These are phyloP conservation scores for Gorsachius magnificus DNA, from an alignment of 2,797 vertebrate genomes.

Conservation along the genomic window DNA sequence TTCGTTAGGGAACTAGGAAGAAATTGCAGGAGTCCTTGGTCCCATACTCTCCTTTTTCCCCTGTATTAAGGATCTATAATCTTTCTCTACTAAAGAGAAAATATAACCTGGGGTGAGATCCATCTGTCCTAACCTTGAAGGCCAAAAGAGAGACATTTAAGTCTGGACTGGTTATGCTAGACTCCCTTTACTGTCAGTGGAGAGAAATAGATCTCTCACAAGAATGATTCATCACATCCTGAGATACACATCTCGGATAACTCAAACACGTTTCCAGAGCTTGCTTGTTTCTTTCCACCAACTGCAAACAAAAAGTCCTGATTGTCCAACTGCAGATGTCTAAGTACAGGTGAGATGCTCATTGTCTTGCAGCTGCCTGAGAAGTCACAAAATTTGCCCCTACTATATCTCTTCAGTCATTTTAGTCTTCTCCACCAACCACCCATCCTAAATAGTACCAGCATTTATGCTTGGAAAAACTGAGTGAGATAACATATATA, in stretches of 20 bases:
- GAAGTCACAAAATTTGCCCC: not conserved
- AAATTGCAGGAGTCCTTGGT: not conserved
- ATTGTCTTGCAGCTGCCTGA: not conserved
- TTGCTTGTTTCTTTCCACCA: not conserved
- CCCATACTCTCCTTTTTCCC: not conserved
- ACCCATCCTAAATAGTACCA: not conserved
- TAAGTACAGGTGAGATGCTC: not conserved
- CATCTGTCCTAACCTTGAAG: not conserved
- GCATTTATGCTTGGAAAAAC: not conserved
- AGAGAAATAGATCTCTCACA: not conserved
- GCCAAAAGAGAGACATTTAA: not conserved
- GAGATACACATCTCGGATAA: not conserved
- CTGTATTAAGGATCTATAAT: not conserved
- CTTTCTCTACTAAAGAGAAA: not conserved
- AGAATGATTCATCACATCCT: not conserved
- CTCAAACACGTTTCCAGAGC: not conserved
- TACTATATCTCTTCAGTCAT: not conserved
- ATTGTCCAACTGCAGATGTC: not conserved
- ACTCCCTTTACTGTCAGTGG: not conserved
- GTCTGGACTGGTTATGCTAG: not conserved
- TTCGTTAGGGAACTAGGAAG: not conserved
- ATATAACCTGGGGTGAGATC: not conserved
- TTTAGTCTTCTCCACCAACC: not conserved
- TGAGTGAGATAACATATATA: not conserved
- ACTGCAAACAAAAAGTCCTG: not conserved